These are phyloP conservation scores for Campaea margaritaria DNA, from an alignment of 2,888 invertebrate genomes.

Conservation along the genomic window DNA sequence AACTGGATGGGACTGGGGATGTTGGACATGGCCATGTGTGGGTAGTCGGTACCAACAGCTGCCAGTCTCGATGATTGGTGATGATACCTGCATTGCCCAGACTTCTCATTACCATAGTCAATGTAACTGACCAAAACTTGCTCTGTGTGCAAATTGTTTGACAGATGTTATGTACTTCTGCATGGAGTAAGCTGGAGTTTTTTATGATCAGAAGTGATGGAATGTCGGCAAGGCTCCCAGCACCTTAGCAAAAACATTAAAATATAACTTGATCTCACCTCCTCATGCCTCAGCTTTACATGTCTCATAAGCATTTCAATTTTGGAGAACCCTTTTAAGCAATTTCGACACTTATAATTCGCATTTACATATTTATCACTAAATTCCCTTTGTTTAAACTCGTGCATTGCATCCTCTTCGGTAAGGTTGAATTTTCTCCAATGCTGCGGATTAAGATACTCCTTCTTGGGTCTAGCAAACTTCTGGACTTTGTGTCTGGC, in stretches of 20 bases:
- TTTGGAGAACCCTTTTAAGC: slow-evolving; percentile 71
- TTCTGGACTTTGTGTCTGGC: slow-evolving; percentile 32
- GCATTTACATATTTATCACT: slow-evolving; percentile 63
- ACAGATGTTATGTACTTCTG: too few species aligned
- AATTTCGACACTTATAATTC: slow-evolving; percentile 66
- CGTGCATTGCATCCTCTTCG: slow-evolving; percentile 67
- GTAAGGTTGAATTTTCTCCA: slow-evolving; percentile 65
- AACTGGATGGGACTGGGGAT: too few species aligned
- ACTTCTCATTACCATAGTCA: too few species aligned
- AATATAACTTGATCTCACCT: slow-evolving; percentile 51
- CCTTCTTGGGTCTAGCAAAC: slow-evolving; percentile 44
- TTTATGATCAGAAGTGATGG: too few species aligned
- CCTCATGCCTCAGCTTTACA: slow-evolving; percentile 62
- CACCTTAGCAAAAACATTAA: neutral
- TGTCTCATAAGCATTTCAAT: slow-evolving; percentile 71
- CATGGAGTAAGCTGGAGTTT: too few species aligned
- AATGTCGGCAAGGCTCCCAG: neutral
- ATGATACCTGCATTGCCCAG: too few species aligned
- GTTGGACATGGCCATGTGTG: too few species aligned
- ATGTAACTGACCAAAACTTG: too few species aligned
- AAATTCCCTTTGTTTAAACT: slow-evolving; percentile 58
- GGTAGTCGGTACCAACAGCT: too few species aligned
- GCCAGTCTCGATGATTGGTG: too few species aligned
- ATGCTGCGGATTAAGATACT: slow-evolving; percentile 56
- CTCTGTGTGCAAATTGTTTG: too few species aligned